These are phyloP conservation scores for Orchestia grillus DNA, from an alignment of 1,140 invertebrate species.

Conservation along the genomic window DNA sequence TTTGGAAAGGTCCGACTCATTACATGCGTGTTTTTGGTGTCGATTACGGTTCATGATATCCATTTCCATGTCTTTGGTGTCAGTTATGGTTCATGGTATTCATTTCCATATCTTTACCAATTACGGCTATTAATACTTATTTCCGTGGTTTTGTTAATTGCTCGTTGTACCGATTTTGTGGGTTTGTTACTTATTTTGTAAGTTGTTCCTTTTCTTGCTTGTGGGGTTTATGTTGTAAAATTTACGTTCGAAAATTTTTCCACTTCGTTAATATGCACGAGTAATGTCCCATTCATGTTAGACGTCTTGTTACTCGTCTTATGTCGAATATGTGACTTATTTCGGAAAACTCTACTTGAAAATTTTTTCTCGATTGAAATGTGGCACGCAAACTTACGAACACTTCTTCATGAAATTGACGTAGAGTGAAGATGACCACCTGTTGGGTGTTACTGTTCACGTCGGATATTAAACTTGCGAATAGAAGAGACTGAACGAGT, in stretches of 20 bases:
- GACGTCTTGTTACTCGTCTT: no score
- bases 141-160: no score
- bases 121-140: no score
- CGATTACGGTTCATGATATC: neutral
- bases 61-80: no score
- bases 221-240: neutral
- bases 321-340: no score
- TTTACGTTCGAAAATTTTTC: neutral
- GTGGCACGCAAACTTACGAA: neutral
- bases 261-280: neutral
- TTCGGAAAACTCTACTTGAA: no score
- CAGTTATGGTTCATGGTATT: no score
- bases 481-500: neutral
- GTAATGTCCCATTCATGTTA: no score
- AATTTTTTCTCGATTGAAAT: neutral
- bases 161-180: no score
- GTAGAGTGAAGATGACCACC: neutral
- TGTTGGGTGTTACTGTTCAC: neutral
- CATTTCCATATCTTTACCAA: no score
- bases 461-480: neutral
- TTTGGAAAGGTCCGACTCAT: neutral
- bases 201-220: neutral
- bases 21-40: neutral
- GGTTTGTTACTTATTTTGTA: neutral
- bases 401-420: neutral